Conservation (phyloP, 2,888 invertebrate genomes). For the Drosophila mimica region DNA sequence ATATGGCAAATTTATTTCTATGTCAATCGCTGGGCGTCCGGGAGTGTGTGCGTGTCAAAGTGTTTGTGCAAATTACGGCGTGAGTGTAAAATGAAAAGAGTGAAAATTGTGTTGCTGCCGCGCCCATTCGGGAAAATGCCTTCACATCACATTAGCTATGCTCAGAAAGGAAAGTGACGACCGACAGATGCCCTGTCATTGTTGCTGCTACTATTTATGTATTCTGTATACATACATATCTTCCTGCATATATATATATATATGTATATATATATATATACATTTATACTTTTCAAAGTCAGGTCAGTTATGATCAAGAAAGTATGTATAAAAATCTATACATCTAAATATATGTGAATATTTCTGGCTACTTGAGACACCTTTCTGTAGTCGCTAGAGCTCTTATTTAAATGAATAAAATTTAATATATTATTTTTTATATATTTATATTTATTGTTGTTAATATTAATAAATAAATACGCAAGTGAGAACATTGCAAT, state of each 20-base stretch:
- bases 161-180: background rate
- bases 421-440: too few species aligned
- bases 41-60: constrained; percentile 13
- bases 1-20: constrained; percentile 54
- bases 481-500: background rate
- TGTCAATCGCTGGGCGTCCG: constrained; percentile 2
- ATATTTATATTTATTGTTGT: too few species aligned
- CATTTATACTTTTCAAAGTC: too few species aligned
- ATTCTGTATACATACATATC: too few species aligned
- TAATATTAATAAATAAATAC: background rate
- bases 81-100: constrained; percentile 39
- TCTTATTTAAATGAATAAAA: too few species aligned
- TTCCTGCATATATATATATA: background rate
- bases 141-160: background rate
- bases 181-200: background rate
- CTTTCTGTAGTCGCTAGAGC: too few species aligned
- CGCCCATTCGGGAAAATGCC: constrained; percentile 26
- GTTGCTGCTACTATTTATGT: background rate
- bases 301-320: too few species aligned
- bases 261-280: background rate
- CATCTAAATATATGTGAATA: too few species aligned
- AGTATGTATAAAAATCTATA: too few species aligned
- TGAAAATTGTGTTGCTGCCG: constrained; percentile 54
- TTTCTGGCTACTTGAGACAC: too few species aligned
- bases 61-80: constrained; percentile 26